phyloP scores from a whole-genome alignment of 2,888 invertebrate species.

The Hirtodrosophila cameraria region DNA sequence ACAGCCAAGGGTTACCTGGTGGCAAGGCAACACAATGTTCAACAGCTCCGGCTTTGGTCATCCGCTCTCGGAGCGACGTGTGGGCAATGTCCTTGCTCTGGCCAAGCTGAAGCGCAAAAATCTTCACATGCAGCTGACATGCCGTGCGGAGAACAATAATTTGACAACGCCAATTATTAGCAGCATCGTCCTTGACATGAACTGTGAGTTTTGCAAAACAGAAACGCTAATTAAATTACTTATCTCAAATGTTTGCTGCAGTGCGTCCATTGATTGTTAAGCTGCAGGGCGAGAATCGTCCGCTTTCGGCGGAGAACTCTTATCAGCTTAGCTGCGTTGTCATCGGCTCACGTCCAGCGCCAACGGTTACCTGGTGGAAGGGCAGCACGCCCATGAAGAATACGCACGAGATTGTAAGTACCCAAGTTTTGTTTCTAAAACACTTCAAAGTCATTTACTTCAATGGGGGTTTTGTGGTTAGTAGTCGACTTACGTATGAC shows the following conservation, averaged over 20 bases:
- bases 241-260: conserved; percentile 83
- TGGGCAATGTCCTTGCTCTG: conserved; percentile 87
- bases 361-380: conserved; percentile 92
- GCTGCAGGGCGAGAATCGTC: conserved; percentile 88
- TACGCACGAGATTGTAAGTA: conserved; percentile 88
- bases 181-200: conserved; percentile 88
- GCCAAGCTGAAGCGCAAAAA: conserved; percentile 87
- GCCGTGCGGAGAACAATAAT: conserved; percentile 89
- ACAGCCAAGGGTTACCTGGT: conserved; percentile 88
- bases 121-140: conserved; percentile 87
- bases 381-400: conserved; percentile 88
- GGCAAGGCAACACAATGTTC: conserved; percentile 87
- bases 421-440: background rate
- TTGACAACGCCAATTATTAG: conserved; percentile 88
- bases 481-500: background rate
- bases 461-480: background rate
- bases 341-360: conserved; percentile 90
- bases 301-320: conserved; percentile 89
- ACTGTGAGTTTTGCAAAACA: conserved; percentile 85
- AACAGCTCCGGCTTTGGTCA: conserved; percentile 87
- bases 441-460: conserved; percentile 7
- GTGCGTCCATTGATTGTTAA: conserved; percentile 90
- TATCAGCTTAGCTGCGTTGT: conserved; percentile 90
- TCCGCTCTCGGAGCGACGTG: conserved; percentile 87
- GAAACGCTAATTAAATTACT: conserved; percentile 60